Base-by-base conservation (phyloP, 2,797 vertebrate genomes). In the Sylvia borin region DNA sequence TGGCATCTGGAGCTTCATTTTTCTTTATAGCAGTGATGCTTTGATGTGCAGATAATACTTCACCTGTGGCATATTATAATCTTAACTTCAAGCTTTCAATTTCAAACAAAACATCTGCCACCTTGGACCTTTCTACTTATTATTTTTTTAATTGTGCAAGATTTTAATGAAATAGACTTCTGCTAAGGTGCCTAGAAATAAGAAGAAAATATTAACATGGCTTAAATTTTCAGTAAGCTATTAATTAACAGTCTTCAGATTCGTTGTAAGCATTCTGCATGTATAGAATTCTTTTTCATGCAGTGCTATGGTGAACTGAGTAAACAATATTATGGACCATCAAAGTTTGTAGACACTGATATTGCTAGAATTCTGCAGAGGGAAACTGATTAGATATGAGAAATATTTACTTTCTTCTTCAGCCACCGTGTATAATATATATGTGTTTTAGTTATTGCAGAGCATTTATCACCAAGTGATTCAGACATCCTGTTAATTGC, bases 1-100 rank as follows among this genome's bases (percentile, higher is more conserved):
- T 96, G 93, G 88, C 76, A 94, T 93, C 26, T 64, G 80, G 21
- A 7, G 7, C 76, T 88, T 93, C 13, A 8, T 90, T 76, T 91
- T 90, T 95, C 88, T 94, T 86, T 93, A 20, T 32, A 88, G 42
- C 26, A 85, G 36, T 27, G 24, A 51, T n/a, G 38, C 93, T 97
- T 96, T 96, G 90, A 95, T 96, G 54, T 96, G 36, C 36, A 91
- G 94, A 93, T 95, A 96, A 87, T 86, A 54, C 58, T 92, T 97
- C 75, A 92, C 92, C 88, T 94, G 60, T 92, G 84, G 74, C 58
- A 32, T 80, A 65, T 78, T 87, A 55, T 40, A 87, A 78, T 90
- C 48, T 81, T 80, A 80, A 64, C 62, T 90, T 92, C 38, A 91
- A 75, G 24, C 27, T 55, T 91, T 76, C 64, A 54, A 12, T 91